Evolutionary conservation across 2,888 invertebrate genomes (phyloP), one percentile per base, ranked within the genome.

Genomic region (Brachyopa scutellaris): DNA sequence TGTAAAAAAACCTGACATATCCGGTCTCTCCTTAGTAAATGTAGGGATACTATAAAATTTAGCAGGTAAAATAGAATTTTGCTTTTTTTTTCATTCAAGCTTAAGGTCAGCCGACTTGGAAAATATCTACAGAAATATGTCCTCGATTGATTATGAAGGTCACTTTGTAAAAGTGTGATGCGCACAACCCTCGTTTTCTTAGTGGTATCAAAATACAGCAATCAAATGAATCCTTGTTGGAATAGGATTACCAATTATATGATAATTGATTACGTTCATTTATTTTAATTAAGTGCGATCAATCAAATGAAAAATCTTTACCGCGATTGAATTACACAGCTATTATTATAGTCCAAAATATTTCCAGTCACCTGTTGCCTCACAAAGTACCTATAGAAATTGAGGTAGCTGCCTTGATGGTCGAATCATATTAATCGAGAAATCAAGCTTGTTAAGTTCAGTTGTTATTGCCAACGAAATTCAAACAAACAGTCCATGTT

Each of bases 331-430:
- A 40, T 40, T 40, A 40, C n/a, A n/a, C n/a, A n/a, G n/a, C 17
- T 2, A 19, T 19, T 19, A 40, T 40, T 40, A 40, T 40, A 40
- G 17, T 19, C 40, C 40, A 5, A 40, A 19, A 9, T 9, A 40
- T 19, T 40, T 40, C n/a, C 40, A 40, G 40, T 40, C 19, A 40
- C 40, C 40, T 40, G 40, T 40, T 40, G 40, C 40, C n/a, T 40
- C 9, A 19, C 17, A 40, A 40, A 15, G n/a, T n/a, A n/a, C n/a
- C n/a, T n/a, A 40, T 13, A 40, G 17, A 17, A 40, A 19, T 13
- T 19, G 9, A 40, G 2, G 8, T 40, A 1, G 0, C 1, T 40
- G 40, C 19, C 19, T 19, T 40, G 17, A 9, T 40, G 40, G 40
- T 19, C 9, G 40, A 40, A 9, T 17, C 17, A 40, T 40, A 40